Evolutionary conservation across 2,888 invertebrate genomes (phyloP), one percentile per base, ranked within the genome.

Genomic region (Agonopterix arenella): DNA sequence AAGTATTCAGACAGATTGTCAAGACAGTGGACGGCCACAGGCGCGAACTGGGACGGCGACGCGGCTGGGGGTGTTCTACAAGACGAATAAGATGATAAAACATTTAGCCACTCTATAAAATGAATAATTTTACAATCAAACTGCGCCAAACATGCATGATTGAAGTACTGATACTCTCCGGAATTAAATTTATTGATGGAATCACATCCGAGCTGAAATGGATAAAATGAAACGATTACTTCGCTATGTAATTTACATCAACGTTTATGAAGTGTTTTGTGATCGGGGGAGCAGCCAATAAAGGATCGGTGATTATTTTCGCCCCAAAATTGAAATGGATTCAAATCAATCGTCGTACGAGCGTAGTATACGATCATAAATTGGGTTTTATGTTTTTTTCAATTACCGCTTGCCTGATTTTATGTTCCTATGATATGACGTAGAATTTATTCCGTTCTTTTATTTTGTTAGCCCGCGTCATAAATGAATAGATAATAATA

Each of bases 231-330:
- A 62, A 66, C 66, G 67, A 70, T 70, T 70, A 66, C 67, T 78
- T 73, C 71, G 67, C 67, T 68, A 62, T 68, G 63, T 65, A 72
- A 73, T 78, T 74, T 73, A 77, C 66, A 55, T 60, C 67, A 54
- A 60, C 69, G 56, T 66, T 79, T 76, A 80, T 78, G 72, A 74
- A 76, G 73, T 76, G 75, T 67, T 74, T 72, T 70, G 73, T 69
- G 70, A 75, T 70, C 68, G 65, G 63, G 55, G 28, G 55, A 60
- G 60, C 62, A 62, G 55, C 63, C 62, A 67, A 70, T 77, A 74
- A 76, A 76, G 64, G 65, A 50, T 56, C 58, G 67, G 65, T 71
- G 72, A 79, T 81, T 76, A 79, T 78, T 73, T 69, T 60, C 47
- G 9, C 55, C 50, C 62, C 64, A 59, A 69, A 71, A 73, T 72